These are phyloP conservation scores for Emys orbicularis DNA, from an alignment of 2,797 vertebrate species.

Conservation along the genomic window DNA sequence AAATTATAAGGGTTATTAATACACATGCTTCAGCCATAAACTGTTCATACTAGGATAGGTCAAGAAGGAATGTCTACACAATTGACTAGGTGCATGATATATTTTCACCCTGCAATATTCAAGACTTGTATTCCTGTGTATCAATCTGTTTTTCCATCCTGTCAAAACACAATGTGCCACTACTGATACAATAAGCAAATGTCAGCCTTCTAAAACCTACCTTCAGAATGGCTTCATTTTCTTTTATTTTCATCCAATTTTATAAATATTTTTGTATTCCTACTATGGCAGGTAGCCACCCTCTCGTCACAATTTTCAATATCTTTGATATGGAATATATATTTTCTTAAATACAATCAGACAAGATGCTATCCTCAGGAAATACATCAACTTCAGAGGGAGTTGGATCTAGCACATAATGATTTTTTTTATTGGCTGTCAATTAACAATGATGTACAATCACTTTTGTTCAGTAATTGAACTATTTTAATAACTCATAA, in stretches of 20 bases:
- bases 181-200: not conserved
- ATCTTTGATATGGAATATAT: not conserved
- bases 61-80: not conserved
- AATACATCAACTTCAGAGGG: not conserved
- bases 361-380: not conserved
- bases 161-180: not conserved
- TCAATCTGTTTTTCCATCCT: not conserved
- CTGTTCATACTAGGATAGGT: not conserved
- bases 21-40: not conserved
- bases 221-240: not conserved
- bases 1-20: too few species aligned
- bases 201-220: not conserved
- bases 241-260: not conserved
- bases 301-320: not conserved
- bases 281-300: not conserved
- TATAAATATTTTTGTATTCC: not conserved
- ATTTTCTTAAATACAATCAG: not conserved
- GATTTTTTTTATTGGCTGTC: not conserved
- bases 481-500: not conserved
- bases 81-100: not conserved
- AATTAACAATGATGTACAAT: not conserved
- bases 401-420: not conserved
- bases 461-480: not conserved
- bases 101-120: not conserved
- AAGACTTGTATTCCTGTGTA: not conserved